Percentiles rank a stretch among this genome's conserved stretches.
Evolutionary conservation across 2,113 vertebrate genomes (phyloP).

Genomic region (Cyanocitta stelleri): DNA sequence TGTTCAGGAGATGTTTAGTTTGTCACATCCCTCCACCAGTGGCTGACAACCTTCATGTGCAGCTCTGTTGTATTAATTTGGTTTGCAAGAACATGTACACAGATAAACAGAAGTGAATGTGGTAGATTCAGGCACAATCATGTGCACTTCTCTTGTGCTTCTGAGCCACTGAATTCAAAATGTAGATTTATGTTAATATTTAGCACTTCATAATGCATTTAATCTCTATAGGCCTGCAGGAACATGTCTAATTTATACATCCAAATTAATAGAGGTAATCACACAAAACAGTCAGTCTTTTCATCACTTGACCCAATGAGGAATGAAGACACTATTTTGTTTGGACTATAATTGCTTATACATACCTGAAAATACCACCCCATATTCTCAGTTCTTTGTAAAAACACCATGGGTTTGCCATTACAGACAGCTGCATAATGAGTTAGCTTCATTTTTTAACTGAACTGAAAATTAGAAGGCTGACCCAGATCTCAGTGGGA

Average conservation of each 20-base stretch:
- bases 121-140: neutral
- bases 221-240: neutral
- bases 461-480: neutral
- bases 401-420: neutral
- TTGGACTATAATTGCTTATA: constrained; percentile 4
- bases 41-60: neutral
- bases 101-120: neutral
- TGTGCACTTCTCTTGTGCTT: neutral
- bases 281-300: constrained; percentile 13
- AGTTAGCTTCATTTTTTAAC: neutral
- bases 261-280: constrained; percentile 14
- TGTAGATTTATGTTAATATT: neutral
- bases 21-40: neutral
- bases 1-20: neutral
- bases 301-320: constrained; percentile 11
- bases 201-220: neutral
- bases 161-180: neutral
- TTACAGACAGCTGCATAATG: neutral
- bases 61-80: neutral
- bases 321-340: constrained; percentile 8
- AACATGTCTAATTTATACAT: constrained; percentile 1
- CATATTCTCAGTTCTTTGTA: neutral
- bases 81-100: neutral
- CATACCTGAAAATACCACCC: neutral
- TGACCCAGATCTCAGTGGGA: neutral